phyloP scores from a whole-genome alignment of 2,113 vertebrate species.

The Engystomops pustulosus region DNA sequence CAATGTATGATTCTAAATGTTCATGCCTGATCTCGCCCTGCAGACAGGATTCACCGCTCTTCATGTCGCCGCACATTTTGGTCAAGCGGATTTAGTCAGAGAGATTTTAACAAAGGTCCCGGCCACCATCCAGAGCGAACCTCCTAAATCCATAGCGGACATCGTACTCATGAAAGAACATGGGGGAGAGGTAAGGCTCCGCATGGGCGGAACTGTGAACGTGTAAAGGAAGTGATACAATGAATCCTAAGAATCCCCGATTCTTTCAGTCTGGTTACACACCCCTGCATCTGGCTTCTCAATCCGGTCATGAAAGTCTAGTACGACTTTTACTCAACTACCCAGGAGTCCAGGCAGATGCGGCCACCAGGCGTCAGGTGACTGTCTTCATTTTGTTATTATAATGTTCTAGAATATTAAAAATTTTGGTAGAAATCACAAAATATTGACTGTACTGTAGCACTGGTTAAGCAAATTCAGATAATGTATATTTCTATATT shows the following conservation, averaged over 20 bases:
- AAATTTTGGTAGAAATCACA: not conserved
- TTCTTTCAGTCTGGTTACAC: constrained; percentile 67
- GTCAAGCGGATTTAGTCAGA: constrained; percentile 67
- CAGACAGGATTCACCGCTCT: constrained; percentile 68
- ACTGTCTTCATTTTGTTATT: not conserved
- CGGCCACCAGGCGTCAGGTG: constrained; percentile 66
- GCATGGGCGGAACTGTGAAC: too few relatives aligned
- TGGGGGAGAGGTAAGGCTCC: constrained; percentile 59
- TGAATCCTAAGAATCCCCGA: not conserved
- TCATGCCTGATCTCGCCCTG: not conserved
- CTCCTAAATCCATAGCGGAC: constrained; percentile 42
- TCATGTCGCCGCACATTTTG: constrained; percentile 64
- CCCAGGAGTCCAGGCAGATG: constrained; percentile 67
- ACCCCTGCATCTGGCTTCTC: constrained; percentile 69
- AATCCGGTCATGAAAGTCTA: constrained; percentile 69
- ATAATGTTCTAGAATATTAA: too few relatives aligned
- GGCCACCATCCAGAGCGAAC: constrained; percentile 61
- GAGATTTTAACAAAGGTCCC: constrained; percentile 66
- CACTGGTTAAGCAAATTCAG: not conserved
- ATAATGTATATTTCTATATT: not conserved
- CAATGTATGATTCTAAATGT: too few relatives aligned
- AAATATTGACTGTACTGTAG: too few relatives aligned
- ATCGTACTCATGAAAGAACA: constrained; percentile 37
- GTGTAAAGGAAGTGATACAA: too few relatives aligned
- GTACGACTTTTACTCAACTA: constrained; percentile 70